phyloP scores from a whole-genome alignment of 2,797 vertebrate genomes.

The Dendrocincla fuliginosa region DNA sequence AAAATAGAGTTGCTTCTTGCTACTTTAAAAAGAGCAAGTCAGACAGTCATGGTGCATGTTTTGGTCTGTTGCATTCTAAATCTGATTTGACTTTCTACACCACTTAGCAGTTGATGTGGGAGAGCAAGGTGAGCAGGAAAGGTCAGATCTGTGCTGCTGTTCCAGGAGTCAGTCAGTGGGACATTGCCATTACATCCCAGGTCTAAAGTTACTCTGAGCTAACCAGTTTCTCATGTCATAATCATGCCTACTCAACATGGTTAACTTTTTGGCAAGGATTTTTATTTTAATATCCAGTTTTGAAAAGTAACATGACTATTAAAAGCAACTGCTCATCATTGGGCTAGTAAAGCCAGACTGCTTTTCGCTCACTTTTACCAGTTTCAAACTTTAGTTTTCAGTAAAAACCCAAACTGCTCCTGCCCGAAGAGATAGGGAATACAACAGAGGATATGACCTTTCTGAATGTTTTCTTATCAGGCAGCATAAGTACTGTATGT shows the following conservation, averaged over 20 bases:
- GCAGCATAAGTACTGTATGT: conserved; percentile 63
- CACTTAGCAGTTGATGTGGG: neutral
- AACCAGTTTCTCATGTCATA: neutral
- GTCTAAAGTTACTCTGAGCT: neutral
- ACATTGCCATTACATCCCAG: neutral
- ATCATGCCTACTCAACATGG: accelerated
- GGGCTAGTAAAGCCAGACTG: neutral
- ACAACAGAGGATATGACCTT: conserved; percentile 68
- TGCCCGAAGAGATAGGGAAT: conserved; percentile 53
- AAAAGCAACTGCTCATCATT: neutral
- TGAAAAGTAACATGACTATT: neutral
- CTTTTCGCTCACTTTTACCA: neutral
- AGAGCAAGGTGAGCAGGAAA: neutral
- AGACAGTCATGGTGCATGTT: accelerated
- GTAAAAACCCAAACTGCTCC: neutral
- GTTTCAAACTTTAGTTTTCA: conserved; percentile 50
- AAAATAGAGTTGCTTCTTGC: neutral
- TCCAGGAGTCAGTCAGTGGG: neutral
- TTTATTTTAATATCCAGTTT: neutral
- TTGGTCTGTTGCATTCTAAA: neutral
- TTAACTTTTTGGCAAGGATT: neutral
- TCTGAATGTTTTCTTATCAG: conserved; percentile 71
- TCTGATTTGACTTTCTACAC: neutral
- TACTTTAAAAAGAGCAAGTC: neutral
- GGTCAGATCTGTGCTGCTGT: neutral